A percentile compares a stretch with the other conserved stretches of the same genome.
These are phyloP conservation scores for Phymorhynchus buccinoides DNA, from an alignment of 1,140 invertebrate genomes.

Conservation along the genomic window DNA sequence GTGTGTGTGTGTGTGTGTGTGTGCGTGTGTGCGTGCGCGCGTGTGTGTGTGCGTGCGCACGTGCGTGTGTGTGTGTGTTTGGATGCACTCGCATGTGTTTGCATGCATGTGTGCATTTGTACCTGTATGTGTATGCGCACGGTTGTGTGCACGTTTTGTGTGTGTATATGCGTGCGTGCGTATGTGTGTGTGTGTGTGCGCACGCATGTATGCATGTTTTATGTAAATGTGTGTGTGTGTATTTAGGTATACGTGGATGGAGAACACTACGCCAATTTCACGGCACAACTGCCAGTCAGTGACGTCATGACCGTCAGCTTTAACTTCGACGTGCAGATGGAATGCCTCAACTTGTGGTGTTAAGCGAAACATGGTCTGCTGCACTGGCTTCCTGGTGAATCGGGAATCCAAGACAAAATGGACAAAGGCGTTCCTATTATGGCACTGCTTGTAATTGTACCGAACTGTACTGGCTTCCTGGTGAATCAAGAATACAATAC, in stretches of 20 bases:
- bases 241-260: too few species aligned
- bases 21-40: slow-evolving; percentile 11
- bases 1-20: neutral
- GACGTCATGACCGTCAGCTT: neutral
- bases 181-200: neutral
- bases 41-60: neutral
- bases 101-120: neutral
- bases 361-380: too few species aligned
- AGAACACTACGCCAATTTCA: too few species aligned
- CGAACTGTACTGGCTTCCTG: too few species aligned
- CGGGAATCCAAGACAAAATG: too few species aligned
- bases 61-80: neutral
- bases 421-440: too few species aligned
- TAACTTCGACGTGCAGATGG: neutral
- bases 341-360: neutral
- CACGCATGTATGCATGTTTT: neutral
- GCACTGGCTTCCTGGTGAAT: too few species aligned
- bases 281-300: neutral
- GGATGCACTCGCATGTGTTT: neutral
- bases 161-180: neutral
- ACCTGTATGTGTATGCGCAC: neutral
- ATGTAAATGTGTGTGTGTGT: neutral
- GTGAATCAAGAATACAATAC: too few species aligned
- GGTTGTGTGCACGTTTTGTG: neutral
- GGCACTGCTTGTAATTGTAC: too few species aligned